Evolutionary conservation across 2,113 vertebrate species (phyloP).

Genomic region (Cephalopterus ornatus): DNA sequence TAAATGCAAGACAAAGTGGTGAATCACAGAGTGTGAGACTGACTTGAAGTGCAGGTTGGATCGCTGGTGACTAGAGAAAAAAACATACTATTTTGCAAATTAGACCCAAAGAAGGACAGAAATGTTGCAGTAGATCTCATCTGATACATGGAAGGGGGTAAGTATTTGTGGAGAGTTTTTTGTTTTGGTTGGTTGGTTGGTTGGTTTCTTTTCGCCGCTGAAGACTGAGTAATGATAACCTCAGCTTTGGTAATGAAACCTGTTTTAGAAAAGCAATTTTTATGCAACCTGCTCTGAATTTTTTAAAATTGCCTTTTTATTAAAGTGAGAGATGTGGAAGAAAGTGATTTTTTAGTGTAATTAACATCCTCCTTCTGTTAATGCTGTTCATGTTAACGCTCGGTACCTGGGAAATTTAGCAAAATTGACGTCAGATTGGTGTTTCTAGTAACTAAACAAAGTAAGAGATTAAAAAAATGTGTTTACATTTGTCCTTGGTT

Average conservation of each 20-base stretch:
- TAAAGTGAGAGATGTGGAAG: background rate
- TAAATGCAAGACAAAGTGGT: background rate
- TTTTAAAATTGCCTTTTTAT: background rate
- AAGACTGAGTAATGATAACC: background rate
- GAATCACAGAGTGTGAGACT: background rate
- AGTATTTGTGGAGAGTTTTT: background rate
- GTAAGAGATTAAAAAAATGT: background rate
- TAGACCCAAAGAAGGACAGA: background rate
- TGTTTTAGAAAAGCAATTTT: background rate
- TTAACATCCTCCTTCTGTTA: background rate
- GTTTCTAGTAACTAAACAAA: background rate
- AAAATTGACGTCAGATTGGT: background rate
- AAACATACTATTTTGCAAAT: rapidly evolving
- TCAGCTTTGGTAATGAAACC: background rate
- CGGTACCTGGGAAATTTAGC: background rate
- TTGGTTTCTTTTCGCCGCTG: background rate
- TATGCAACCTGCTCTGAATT: background rate
- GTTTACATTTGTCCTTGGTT: background rate
- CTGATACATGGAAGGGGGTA: background rate
- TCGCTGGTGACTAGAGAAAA: background rate
- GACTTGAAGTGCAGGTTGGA: background rate
- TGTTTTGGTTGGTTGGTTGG: background rate
- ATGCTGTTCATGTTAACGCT: background rate
- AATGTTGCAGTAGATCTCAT: background rate
- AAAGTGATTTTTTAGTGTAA: background rate